Conservation (phyloP, 2,797 vertebrate genomes). For the Myiotriccus ornatus region DNA sequence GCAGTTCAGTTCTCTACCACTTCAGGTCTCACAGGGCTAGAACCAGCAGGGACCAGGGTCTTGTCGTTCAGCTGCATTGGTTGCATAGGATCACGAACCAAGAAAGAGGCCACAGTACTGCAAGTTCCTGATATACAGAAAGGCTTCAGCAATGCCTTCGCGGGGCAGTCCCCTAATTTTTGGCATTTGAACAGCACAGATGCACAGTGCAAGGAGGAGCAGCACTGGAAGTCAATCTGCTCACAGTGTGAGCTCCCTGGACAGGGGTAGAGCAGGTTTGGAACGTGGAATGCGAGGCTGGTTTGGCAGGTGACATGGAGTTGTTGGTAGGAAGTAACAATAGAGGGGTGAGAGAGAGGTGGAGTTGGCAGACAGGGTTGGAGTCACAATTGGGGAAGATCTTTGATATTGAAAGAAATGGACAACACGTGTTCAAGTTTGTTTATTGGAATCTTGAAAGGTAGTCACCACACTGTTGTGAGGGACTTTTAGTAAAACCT, state of each 20-base stretch:
- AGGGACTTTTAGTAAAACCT: not conserved
- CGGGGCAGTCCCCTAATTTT: not conserved
- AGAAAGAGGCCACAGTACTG: not conserved
- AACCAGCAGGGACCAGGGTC: not conserved
- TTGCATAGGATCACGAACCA: not conserved
- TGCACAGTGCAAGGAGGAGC: not conserved
- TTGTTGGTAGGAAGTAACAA: not conserved
- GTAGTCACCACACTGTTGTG: no score
- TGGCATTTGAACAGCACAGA: not conserved
- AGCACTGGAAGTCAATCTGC: not conserved
- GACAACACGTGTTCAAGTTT: not conserved
- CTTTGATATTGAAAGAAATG: not conserved
- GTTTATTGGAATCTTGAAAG: not conserved
- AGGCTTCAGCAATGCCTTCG: not conserved
- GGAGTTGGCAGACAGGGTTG: not conserved
- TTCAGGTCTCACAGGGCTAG: not conserved
- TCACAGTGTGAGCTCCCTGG: rapidly evolving
- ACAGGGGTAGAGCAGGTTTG: not conserved
- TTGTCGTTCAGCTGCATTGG: rapidly evolving
- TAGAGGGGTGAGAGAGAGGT: not conserved
- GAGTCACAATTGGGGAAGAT: not conserved
- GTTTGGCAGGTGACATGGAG: not conserved
- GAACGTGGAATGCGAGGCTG: not conserved
- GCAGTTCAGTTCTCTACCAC: not conserved
- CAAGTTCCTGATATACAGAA: not conserved